A percentile compares a stretch with the other conserved stretches of the same genome.
These are phyloP conservation scores for Lepilemur ruficaudatus DNA, from an alignment of 2,797 vertebrate genomes.

Conservation along the genomic window DNA sequence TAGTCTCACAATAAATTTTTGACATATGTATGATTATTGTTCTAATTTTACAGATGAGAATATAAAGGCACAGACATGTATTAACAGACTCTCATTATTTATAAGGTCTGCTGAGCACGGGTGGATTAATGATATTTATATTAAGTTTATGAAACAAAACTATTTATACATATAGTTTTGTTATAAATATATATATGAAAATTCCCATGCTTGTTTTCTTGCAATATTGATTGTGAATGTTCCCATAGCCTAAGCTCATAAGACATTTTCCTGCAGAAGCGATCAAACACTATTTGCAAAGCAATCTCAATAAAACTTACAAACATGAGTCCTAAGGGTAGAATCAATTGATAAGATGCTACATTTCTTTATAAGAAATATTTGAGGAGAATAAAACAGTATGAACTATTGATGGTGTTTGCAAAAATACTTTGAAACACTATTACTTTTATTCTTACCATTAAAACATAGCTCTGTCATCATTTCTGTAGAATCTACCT, in stretches of 20 bases:
- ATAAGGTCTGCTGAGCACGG: background rate
- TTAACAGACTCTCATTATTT: slow-evolving; percentile 11
- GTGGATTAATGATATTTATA: background rate
- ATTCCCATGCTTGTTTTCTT: background rate
- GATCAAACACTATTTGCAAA: slow-evolving; percentile 45
- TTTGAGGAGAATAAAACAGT: background rate
- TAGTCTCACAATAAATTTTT: background rate
- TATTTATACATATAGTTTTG: background rate
- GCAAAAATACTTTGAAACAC: background rate
- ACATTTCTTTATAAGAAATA: slow-evolving; percentile 50
- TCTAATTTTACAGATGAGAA: background rate
- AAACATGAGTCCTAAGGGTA: background rate
- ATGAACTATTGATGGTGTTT: background rate
- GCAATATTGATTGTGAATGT: background rate
- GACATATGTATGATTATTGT: background rate
- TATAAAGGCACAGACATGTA: background rate
- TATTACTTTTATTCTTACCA: background rate
- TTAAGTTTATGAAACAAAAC: background rate
- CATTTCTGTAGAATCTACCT: background rate
- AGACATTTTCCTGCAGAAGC: slow-evolving; percentile 30
- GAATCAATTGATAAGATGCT: slow-evolving; percentile 25
- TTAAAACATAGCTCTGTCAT: background rate
- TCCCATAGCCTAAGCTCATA: background rate
- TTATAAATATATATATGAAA: background rate
- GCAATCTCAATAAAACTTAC: slow-evolving; percentile 16